Conservation (phyloP, 2,113 vertebrate species). For the Aegotheles bennettii region DNA sequence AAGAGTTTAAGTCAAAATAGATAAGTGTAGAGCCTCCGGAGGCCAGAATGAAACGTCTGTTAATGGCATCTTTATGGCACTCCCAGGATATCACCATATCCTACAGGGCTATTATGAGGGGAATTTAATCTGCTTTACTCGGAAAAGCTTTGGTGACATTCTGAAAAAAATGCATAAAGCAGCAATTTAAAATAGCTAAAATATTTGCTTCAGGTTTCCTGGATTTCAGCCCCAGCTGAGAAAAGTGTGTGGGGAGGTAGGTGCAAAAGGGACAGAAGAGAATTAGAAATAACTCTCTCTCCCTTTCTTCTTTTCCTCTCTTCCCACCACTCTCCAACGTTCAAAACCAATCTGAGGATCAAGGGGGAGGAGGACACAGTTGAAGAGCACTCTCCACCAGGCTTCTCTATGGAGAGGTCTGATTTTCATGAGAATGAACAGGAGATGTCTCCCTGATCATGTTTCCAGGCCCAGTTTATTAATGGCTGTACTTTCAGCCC, state of each 20-base stretch:
- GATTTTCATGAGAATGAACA: background rate
- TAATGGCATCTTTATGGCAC: background rate
- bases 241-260: background rate
- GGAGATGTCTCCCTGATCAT: background rate
- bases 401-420: background rate
- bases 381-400: background rate
- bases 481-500: constrained; percentile 12
- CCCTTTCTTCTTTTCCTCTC: background rate
- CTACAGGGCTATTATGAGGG: background rate
- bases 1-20: constrained; percentile 20
- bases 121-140: constrained; percentile 35
- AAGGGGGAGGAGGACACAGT: background rate
- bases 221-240: background rate
- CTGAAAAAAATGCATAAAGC: constrained; percentile 22
- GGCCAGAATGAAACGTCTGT: constrained; percentile 19
- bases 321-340: background rate
- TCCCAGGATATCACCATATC: background rate
- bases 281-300: background rate
- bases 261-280: background rate
- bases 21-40: background rate
- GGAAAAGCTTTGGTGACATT: background rate
- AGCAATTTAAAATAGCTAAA: constrained; percentile 6
- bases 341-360: background rate
- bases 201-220: constrained; percentile 11
- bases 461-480: constrained; percentile 1